Conservation (phyloP, 35 echinoderm and acorn worm genomes). For the Heliocidaris erythrogramma region DNA sequence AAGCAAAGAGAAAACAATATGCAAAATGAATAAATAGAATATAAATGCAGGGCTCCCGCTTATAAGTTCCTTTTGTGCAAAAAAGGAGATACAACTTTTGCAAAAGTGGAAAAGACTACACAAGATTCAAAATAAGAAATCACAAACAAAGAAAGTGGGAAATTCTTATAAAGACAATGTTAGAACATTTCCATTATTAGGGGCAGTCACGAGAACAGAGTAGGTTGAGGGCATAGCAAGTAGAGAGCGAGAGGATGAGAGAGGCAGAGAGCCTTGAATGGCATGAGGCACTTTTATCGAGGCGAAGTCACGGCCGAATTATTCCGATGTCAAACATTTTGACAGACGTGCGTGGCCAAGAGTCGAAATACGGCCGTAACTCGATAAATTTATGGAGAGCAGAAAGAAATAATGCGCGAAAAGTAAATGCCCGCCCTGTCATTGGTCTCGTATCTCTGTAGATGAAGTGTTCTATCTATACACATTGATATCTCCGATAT, state of each 20-base stretch:
- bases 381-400: constrained; percentile 17
- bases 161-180: neutral
- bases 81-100: too few species aligned
- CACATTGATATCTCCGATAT: neutral
- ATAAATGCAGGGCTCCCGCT: too few species aligned
- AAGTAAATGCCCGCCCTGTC: neutral
- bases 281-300: constrained; percentile 1
- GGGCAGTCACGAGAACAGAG: neutral
- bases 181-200: neutral
- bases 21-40: too few species aligned
- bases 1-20: too few species aligned
- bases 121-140: too few species aligned
- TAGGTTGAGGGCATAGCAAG: neutral
- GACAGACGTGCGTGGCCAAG: constrained; percentile 33
- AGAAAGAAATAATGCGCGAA: neutral
- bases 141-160: neutral
- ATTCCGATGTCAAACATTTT: constrained; percentile 43
- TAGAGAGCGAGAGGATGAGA: neutral
- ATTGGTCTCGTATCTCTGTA: neutral
- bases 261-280: neutral
- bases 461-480: neutral
- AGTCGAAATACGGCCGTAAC: constrained; percentile 15
- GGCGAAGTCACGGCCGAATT: constrained; percentile 20
- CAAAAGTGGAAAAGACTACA: too few species aligned
- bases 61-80: too few species aligned